Evolutionary conservation across 2,113 vertebrate species (phyloP), one percentile per base, ranked within the genome.

Genomic region (Perca schrenkii): DNA sequence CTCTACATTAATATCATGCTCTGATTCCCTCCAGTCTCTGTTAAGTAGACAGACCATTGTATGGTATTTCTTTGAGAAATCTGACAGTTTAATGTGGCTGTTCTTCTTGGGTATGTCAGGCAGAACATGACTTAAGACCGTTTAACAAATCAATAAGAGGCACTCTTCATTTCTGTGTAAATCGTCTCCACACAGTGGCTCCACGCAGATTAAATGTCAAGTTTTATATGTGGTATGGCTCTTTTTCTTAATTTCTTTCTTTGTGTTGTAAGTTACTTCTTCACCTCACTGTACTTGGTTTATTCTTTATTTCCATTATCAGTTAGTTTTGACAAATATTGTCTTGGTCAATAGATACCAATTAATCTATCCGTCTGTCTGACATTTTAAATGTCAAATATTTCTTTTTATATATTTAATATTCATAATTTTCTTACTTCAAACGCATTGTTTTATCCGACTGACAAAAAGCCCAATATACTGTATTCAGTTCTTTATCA

Each of bases 51-150:
- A 17, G 4, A 15, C 34, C 12, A 0, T 13, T 5, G 22, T 36
- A 8, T 54, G 34, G 22, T 43, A 52, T 50, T 73, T 73, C 21
- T 63, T 31, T 46, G 66, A 21, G 22, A 21, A 34, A 52, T 43
- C 53, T 63, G 66, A 77, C 66, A 53, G 71, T 57, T 83, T 67
- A 63, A 80, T 54, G 61, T 53, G 67, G 56, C 52, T 54, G 19
- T 43, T 36, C 40, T 52, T 77, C 67, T 73, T 2, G 19, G 34
- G 19, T 28, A 46, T 1, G 6, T 81, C 25, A 21, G 43, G 15
- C 31, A 46, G 3, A 60, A 56, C 65, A 15, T 12, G 57, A 76
- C 58, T 52, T 43, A 50, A 68, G 66, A 82, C 62, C 68, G 66
- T 86, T 80, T 7, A 71, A 28, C 19, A 28, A 82, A 83, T 70